A percentile compares a stretch with the other conserved stretches of the same genome.
Evolutionary conservation across 2,888 invertebrate species (phyloP).

Genomic region (Omphaloscelis lunosa): DNA sequence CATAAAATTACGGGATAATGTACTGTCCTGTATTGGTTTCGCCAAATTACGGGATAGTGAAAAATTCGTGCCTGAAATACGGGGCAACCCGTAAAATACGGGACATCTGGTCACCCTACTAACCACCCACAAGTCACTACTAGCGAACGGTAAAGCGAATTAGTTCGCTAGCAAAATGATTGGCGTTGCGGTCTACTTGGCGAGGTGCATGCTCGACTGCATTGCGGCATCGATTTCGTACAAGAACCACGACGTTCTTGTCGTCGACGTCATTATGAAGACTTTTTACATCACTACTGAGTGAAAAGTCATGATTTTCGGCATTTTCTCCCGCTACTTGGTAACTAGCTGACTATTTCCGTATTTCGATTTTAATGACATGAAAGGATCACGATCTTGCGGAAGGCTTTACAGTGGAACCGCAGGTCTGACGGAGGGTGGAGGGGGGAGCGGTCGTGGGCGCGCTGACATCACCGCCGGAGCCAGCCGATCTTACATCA

Average conservation of each 20-base stretch:
- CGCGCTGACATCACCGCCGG: constrained; percentile 89
- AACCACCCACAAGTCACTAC: constrained; percentile 54
- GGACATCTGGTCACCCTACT: too few relatives aligned
- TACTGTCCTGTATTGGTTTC: too few relatives aligned
- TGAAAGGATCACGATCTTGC: constrained; percentile 74
- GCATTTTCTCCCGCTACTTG: neutral
- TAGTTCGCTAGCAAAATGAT: constrained; percentile 63
- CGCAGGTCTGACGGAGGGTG: constrained; percentile 70
- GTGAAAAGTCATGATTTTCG: neutral
- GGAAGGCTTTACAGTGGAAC: constrained; percentile 84
- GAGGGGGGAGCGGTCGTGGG: constrained; percentile 81
- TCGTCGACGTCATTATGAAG: constrained; percentile 25
- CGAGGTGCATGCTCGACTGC: constrained; percentile 73
- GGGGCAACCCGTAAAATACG: too few relatives aligned
- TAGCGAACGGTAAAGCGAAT: constrained; percentile 54
- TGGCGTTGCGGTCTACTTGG: constrained; percentile 75
- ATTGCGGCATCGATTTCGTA: constrained; percentile 71
- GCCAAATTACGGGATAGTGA: too few relatives aligned
- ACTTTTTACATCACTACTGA: neutral
- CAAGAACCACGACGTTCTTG: too few relatives aligned
- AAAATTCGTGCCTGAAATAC: too few relatives aligned
- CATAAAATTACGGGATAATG: too few relatives aligned
- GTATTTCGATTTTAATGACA: constrained; percentile 32
- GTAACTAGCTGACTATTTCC: neutral
- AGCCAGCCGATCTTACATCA: constrained; percentile 90